Evolutionary conservation across 2,797 vertebrate species (phyloP).

Genomic region (Eulemur rubriventer): DNA sequence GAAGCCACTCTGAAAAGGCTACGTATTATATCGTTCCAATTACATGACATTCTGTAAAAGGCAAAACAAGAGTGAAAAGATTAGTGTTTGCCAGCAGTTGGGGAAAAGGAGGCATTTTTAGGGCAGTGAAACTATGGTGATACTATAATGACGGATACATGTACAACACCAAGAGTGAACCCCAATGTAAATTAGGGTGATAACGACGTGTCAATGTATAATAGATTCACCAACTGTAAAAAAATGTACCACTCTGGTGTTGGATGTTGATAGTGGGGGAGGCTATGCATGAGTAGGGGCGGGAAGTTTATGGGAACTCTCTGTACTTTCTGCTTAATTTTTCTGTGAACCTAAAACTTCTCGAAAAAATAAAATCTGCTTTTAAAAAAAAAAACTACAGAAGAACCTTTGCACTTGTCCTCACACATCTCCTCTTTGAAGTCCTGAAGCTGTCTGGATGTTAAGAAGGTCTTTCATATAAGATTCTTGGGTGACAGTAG

Average conservation of each 20-base stretch:
- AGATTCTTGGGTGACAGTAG: not conserved
- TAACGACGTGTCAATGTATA: not conserved
- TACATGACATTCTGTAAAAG: not conserved
- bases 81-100: not conserved
- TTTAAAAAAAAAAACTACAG: not conserved
- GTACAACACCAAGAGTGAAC: not conserved
- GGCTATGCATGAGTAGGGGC: too few species aligned
- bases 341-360: not conserved
- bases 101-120: not conserved
- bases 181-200: not conserved
- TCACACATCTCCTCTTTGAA: not conserved
- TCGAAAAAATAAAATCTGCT: not conserved
- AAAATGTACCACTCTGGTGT: not conserved
- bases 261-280: too few species aligned
- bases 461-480: not conserved
- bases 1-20: not conserved
- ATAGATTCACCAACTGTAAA: not conserved
- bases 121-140: not conserved
- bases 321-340: not conserved
- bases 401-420: not conserved
- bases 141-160: not conserved
- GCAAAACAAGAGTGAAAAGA: not conserved
- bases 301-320: not conserved
- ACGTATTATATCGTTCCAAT: not conserved
- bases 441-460: not conserved